Base-by-base conservation (phyloP, 2,888 invertebrate species). In the Sylvicola fuscatus region DNA sequence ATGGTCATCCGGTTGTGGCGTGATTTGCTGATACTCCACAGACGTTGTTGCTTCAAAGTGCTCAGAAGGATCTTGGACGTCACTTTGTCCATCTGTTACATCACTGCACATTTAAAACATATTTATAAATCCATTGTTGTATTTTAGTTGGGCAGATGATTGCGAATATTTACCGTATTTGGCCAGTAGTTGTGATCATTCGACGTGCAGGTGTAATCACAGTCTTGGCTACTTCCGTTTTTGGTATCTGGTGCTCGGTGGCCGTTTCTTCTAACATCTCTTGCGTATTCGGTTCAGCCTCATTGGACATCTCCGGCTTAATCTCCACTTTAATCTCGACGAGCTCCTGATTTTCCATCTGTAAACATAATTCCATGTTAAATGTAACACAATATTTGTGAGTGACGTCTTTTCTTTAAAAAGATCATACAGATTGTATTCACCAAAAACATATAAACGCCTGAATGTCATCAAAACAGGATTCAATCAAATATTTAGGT, bases 181-280 rank as follows among this genome's bases (percentile, higher is more conserved):
- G 58, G 14, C 59, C 59, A 3, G 57, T 49, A 14, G 60, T 58
- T 39, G 59, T 59, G 15, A 59, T 45, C 34, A 59, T 58, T 27
- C 58, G 50, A 5, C 39, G 39, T 11, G 39, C 14, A 54, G 47
- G 39, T 52, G 54, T 3, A 48, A 44, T 16, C 49, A 48, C 39
- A 14, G 47, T 47, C 38, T 50, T 43, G 11, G 48, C 40, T 34
- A 13, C 12, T 13, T 29, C 29, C 29, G 5, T 6, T 29, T 29
- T 13, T 6, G 14, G n/a, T 29, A 13, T 29, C 5, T 29, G 21
- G 8, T 21, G 21, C 21, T 21, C 21, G 14, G 34, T 15, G 4
- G 29, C 35, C 15, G 27, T 35, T 26, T 34, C 35, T 8, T 38
- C 30, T 3, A 35, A 32, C 12, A 17, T 7, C 11, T 26, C 12